These are phyloP conservation scores for Trichonephila clavipes DNA, from an alignment of 1,140 invertebrate species.

Conservation along the genomic window DNA sequence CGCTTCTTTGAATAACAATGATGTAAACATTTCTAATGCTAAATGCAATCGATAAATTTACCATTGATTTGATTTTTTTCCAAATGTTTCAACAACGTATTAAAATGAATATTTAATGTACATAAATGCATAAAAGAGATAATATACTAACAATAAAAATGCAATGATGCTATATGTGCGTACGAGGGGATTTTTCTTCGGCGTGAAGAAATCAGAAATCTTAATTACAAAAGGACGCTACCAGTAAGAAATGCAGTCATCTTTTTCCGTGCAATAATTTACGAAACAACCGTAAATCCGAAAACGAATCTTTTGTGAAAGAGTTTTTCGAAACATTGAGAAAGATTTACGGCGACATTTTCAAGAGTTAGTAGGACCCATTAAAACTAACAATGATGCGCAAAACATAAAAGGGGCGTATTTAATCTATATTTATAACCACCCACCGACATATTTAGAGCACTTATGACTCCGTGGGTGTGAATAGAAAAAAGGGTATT, in stretches of 20 bases:
- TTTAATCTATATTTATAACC: conserved; percentile 5
- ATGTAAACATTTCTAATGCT: too few relatives aligned
- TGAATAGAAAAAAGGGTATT: background rate
- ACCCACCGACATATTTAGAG: background rate
- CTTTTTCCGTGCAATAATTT: background rate
- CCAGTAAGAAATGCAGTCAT: background rate
- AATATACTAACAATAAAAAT: too few relatives aligned
- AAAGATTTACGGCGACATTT: background rate
- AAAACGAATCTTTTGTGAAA: background rate
- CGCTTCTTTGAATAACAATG: too few relatives aligned
- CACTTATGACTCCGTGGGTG: background rate
- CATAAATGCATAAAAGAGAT: too few relatives aligned
- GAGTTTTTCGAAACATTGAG: background rate
- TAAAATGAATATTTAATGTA: too few relatives aligned
- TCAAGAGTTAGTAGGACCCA: background rate
- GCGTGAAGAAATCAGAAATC: too few relatives aligned
- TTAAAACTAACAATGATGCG: background rate
- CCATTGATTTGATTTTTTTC: too few relatives aligned
- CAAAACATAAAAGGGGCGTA: background rate
- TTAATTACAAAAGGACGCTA: background rate
- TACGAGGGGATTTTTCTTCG: too few relatives aligned
- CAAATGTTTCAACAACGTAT: too few relatives aligned
- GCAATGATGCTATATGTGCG: too few relatives aligned
- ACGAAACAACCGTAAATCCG: background rate
- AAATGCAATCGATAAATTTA: too few relatives aligned